phyloP scores from a whole-genome alignment of 2,113 vertebrate species.

The Halichoerus grypus region DNA sequence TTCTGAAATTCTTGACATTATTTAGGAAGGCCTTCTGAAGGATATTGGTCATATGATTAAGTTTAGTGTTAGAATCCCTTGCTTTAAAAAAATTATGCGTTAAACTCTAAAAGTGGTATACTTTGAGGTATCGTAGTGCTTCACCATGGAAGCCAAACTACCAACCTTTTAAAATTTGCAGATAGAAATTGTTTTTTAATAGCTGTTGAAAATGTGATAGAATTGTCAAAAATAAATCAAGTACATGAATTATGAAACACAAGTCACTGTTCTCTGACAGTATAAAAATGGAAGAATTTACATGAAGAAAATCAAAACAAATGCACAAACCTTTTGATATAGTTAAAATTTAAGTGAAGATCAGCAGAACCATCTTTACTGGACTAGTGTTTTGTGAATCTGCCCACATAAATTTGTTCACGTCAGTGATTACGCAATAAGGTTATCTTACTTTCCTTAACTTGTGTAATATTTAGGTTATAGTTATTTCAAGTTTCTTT shows the following conservation, averaged over 20 bases:
- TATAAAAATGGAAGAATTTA: background rate
- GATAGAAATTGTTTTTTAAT: background rate
- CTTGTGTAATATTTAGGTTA: background rate
- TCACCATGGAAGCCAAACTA: background rate
- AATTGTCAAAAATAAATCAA: constrained; percentile 50
- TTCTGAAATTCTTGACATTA: background rate
- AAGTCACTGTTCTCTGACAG: background rate
- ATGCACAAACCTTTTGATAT: background rate
- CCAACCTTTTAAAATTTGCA: background rate
- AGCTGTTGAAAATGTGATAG: constrained; percentile 3
- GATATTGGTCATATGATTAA: background rate
- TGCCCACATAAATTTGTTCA: background rate
- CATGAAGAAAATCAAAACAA: constrained; percentile 5
- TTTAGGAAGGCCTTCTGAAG: background rate
- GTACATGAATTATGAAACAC: constrained; percentile 6
- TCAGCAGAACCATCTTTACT: background rate
- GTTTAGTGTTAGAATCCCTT: background rate
- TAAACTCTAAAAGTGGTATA: background rate
- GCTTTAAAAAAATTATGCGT: constrained; percentile 1
- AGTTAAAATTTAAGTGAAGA: background rate
- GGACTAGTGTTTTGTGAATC: background rate
- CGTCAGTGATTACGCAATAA: background rate
- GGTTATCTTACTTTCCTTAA: background rate
- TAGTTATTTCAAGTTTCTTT: background rate
- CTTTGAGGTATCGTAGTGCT: background rate